phyloP scores from a whole-genome alignment of 2,113 vertebrate species.

The Sinocyclocheilus anophthalmus region DNA sequence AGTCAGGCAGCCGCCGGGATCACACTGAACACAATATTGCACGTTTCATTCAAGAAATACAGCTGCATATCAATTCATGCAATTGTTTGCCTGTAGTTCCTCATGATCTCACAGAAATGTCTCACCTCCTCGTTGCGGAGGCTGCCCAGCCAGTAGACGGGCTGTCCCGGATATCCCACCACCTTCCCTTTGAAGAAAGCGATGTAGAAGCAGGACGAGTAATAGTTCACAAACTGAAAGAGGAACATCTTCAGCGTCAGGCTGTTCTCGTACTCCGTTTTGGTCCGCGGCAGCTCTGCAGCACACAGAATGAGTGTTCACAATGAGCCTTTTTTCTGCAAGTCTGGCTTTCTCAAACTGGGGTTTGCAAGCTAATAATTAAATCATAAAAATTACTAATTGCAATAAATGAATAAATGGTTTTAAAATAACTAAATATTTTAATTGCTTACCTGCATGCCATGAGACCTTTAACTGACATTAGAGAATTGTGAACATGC shows the following conservation, averaged over 20 bases:
- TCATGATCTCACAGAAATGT: neutral
- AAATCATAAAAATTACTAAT: neutral
- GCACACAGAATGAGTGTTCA: slow-evolving; percentile 29
- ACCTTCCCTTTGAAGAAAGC: slow-evolving; percentile 99
- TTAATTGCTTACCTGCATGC: neutral
- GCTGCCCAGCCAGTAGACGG: slow-evolving; percentile 87
- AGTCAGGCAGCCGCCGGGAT: slow-evolving; percentile 92
- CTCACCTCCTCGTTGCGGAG: slow-evolving; percentile 91
- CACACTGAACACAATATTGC: slow-evolving; percentile 77
- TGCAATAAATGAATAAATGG: neutral
- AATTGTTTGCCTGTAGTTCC: neutral
- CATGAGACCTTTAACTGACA: neutral
- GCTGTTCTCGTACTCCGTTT: slow-evolving; percentile 97
- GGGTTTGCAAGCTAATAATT: neutral
- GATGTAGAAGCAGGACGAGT: slow-evolving; percentile 97
- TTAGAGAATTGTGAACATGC: neutral
- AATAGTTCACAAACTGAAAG: slow-evolving; percentile 99
- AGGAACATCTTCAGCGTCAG: slow-evolving; percentile 99
- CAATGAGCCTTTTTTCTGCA: too few species aligned
- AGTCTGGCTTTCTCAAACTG: neutral
- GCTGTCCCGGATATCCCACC: slow-evolving; percentile 88
- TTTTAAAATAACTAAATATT: neutral
- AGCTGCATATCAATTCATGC: neutral
- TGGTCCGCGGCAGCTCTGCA: slow-evolving; percentile 94
- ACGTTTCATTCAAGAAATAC: neutral